phyloP scores from a whole-genome alignment of 2,113 vertebrate species.

The Macquaria ambigua region DNA sequence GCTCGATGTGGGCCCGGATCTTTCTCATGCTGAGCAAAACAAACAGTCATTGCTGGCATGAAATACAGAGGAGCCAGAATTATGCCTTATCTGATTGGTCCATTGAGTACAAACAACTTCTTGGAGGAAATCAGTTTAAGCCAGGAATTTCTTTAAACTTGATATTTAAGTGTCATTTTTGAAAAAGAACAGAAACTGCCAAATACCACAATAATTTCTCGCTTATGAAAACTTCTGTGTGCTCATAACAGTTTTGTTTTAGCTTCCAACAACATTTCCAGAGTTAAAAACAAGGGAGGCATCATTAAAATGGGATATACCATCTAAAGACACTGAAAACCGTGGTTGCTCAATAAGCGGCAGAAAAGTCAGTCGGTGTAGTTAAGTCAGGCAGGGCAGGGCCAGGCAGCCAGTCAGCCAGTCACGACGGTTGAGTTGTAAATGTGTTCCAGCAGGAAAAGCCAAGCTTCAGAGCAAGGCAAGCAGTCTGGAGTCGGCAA shows the following conservation, averaged over 20 bases:
- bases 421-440: constrained; percentile 78
- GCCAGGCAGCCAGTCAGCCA: constrained; percentile 67
- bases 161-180: neutral
- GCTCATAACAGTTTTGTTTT: neutral
- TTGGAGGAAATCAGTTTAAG: constrained; percentile 12
- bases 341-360: constrained; percentile 44
- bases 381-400: constrained; percentile 52
- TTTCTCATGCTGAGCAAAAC: constrained; percentile 78
- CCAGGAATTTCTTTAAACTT: constrained; percentile 1
- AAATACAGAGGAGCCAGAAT: constrained; percentile 73
- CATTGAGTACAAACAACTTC: constrained; percentile 28
- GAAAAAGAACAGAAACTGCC: constrained; percentile 4
- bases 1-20: constrained; percentile 72
- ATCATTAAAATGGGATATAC: constrained; percentile 19
- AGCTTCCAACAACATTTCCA: neutral
- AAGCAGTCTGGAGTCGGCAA: constrained; percentile 83
- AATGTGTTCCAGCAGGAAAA: constrained; percentile 86
- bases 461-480: constrained; percentile 77
- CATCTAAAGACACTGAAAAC: constrained; percentile 8
- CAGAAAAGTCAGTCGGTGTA: constrained; percentile 48
- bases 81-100: constrained; percentile 78
- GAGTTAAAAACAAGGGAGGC: constrained; percentile 1
- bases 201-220: neutral
- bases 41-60: constrained; percentile 78
- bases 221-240: neutral